These are phyloP conservation scores for Heliconius erato DNA, from an alignment of 2,888 invertebrate species.

Conservation along the genomic window DNA sequence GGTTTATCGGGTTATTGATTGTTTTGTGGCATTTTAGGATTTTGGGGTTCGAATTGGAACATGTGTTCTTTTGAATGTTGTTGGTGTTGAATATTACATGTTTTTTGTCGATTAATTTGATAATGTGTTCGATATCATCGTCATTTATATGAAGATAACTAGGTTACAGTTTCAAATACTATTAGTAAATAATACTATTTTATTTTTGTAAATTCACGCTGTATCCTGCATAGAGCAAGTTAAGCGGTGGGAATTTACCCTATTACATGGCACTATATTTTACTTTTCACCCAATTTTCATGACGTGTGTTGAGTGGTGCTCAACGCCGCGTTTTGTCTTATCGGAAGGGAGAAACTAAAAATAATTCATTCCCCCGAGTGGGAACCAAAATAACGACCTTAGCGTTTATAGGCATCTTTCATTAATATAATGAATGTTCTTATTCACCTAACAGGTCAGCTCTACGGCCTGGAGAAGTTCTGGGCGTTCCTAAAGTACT, in stretches of 20 bases:
- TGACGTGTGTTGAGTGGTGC: neutral
- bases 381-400: too few relatives aligned
- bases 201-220: neutral
- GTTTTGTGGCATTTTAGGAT: too few relatives aligned
- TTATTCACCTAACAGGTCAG: conserved; percentile 90
- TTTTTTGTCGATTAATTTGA: too few relatives aligned
- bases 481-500: conserved; percentile 99
- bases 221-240: neutral
- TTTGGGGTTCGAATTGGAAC: too few relatives aligned
- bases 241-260: neutral
- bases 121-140: too few relatives aligned
- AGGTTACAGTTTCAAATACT: too few relatives aligned
- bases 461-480: conserved; percentile 99
- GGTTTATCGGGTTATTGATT: neutral
- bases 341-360: neutral
- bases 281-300: too few relatives aligned
- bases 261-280: too few relatives aligned
- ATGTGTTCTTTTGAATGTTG: too few relatives aligned
- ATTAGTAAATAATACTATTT: neutral
- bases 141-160: too few relatives aligned
- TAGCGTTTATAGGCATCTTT: neutral
- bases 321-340: neutral
- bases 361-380: neutral
- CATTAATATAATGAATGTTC: neutral
- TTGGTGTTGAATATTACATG: too few relatives aligned